phyloP scores from a whole-genome alignment of 2,888 invertebrate genomes.

The Auanema freiburgensis region DNA sequence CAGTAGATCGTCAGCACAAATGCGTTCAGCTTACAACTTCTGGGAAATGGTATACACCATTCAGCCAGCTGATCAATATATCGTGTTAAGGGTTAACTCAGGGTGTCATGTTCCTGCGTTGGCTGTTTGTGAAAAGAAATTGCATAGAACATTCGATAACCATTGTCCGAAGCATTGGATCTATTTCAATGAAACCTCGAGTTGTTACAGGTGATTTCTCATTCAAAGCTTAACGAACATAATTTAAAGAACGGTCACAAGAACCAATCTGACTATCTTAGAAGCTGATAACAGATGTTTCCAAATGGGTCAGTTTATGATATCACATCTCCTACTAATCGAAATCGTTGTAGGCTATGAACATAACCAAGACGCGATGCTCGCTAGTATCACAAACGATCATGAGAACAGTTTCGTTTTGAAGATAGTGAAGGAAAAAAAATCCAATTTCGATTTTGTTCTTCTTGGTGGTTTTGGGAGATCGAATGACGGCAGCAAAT shows the following conservation, averaged over 20 bases:
- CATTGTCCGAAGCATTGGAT: slow-evolving; percentile 48
- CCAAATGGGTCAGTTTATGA: slow-evolving; percentile 28
- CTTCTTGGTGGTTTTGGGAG: slow-evolving; percentile 50
- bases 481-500: slow-evolving; percentile 41
- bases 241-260: slow-evolving; percentile 20
- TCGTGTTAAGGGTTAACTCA: slow-evolving; percentile 20
- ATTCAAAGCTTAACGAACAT: background rate
- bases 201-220: slow-evolving; percentile 36
- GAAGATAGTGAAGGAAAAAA: slow-evolving; percentile 37
- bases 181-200: slow-evolving; percentile 35
- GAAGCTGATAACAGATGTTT: slow-evolving; percentile 49
- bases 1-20: slow-evolving; percentile 25
- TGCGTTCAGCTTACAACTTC: slow-evolving; percentile 38
- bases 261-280: slow-evolving; percentile 44
- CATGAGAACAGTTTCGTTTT: slow-evolving; percentile 47
- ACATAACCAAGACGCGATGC: slow-evolving; percentile 45
- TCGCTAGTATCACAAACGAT: slow-evolving; percentile 40
- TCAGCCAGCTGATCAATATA: no score
- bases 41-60: slow-evolving; percentile 33
- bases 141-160: slow-evolving; percentile 34
- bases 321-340: background rate
- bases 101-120: slow-evolving; percentile 31
- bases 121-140: slow-evolving; percentile 46
- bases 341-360: slow-evolving; percentile 32
- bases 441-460: slow-evolving; percentile 38